These are phyloP conservation scores for Apis dorsata DNA, from an alignment of 1,140 invertebrate species.

Conservation along the genomic window DNA sequence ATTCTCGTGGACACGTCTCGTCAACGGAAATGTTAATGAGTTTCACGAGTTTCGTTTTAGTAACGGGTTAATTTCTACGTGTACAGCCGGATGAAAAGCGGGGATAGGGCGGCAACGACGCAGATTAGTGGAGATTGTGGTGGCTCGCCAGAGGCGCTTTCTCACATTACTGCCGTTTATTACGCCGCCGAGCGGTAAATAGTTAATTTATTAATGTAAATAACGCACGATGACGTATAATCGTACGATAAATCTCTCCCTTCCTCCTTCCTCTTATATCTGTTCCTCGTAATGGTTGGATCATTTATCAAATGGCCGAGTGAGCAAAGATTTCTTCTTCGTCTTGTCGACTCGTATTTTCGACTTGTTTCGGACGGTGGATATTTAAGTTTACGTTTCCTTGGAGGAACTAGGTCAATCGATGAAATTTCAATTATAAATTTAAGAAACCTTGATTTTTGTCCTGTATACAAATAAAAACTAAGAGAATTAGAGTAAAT, in stretches of 20 bases:
- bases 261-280: neutral
- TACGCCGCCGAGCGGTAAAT: conserved; percentile 14
- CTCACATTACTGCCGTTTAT: conserved; percentile 47
- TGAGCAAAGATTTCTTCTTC: no score
- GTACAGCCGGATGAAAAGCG: neutral
- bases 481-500: no score
- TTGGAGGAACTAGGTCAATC: no score
- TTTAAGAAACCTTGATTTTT: no score
- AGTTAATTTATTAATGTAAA: conserved; percentile 49
- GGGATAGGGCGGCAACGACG: conserved; percentile 9
- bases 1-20: no score
- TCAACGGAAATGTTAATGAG: neutral
- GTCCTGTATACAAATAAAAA: no score
- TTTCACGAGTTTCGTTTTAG: neutral
- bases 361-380: no score
- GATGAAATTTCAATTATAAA: no score
- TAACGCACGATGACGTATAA: conserved; percentile 3
- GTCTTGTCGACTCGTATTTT: no score
- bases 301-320: neutral
- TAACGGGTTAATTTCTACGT: neutral
- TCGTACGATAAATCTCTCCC: conserved; percentile 19
- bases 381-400: no score
- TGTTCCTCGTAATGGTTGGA: neutral
- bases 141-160: conserved; percentile 44
- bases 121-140: conserved; percentile 51